These are phyloP conservation scores for Epizoanthus fatuus DNA, from an alignment of 92 coral and sea anemone genomes.

Conservation along the genomic window DNA sequence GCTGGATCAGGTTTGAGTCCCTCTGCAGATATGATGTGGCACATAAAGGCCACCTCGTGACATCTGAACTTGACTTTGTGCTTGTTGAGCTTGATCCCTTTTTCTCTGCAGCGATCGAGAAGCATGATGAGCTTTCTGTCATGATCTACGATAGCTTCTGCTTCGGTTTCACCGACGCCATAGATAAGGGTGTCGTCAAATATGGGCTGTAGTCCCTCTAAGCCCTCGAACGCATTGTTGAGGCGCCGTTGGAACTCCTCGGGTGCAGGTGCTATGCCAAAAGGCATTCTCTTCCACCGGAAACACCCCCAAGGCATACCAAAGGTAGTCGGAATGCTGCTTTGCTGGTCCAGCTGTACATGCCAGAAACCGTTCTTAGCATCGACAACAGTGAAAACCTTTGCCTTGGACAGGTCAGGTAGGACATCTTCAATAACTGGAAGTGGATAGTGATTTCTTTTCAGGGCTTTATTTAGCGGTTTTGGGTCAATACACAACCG, in stretches of 20 bases:
- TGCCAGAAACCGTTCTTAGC: too few species aligned
- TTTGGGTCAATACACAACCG: slow-evolving; percentile 34
- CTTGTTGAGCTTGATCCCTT: slow-evolving; percentile 39
- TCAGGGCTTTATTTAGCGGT: slow-evolving; percentile 25
- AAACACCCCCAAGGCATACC: too few species aligned
- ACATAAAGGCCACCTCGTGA: slow-evolving; percentile 53
- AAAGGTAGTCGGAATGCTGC: too few species aligned
- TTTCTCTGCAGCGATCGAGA: slow-evolving; percentile 42
- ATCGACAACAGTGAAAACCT: slow-evolving; percentile 55
- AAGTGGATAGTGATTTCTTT: slow-evolving; percentile 55
- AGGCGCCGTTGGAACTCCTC: slow-evolving; percentile 61
- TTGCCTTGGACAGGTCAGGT: slow-evolving; percentile 60
- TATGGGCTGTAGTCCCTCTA: too few species aligned
- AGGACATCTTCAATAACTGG: slow-evolving; percentile 51
- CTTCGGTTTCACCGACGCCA: slow-evolving; percentile 48
- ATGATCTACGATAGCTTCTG: slow-evolving; percentile 54
- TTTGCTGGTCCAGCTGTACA: too few species aligned
- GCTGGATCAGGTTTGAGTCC: slow-evolving; percentile 65
- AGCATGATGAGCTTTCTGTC: slow-evolving; percentile 39
- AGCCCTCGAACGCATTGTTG: neutral
- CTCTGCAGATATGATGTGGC: slow-evolving; percentile 44
- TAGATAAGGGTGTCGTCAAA: slow-evolving; percentile 47
- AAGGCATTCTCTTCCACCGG: slow-evolving; percentile 55
- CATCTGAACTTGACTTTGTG: slow-evolving; percentile 40
- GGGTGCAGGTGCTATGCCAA: slow-evolving; percentile 66